Base-by-base conservation (phyloP, 2,113 vertebrate genomes). In the Oryzias celebensis region DNA sequence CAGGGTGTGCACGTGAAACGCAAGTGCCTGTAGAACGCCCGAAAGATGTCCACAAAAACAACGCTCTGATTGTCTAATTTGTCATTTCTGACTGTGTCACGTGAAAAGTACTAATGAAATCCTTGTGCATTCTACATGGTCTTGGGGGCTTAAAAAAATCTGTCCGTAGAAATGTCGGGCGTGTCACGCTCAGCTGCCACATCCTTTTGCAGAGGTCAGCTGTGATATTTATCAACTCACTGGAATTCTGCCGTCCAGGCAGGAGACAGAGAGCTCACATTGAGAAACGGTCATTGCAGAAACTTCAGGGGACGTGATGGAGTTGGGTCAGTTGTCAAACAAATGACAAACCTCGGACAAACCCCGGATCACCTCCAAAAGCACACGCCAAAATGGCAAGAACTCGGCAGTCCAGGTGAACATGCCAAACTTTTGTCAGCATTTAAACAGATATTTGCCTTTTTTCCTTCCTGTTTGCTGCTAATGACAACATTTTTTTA, bases 311-410 rank as follows among this genome's bases (percentile, higher is more conserved):
- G 61, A 69, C 74, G 51, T 57, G 81, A 74, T 76, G 62, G 60
- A 67, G 72, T 51, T 16, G 75, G 77, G 74, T 83, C 82, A 84
- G 78, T 58, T 80, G 83, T 78, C 83, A 81, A 71, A 52, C 59
- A 74, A 71, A 77, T 77, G 78, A 83, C 79, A 68, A 65, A 60
- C 14, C 36, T 12, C 62, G 16, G 71, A 71, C 63, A 60, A 55
- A 61, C 74, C 41, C 68, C 43, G 41, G 62, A 50, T 72, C 23
- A 62, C 58, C 71, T 83, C 63, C 63, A 53, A 49, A 58, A 80
- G 73, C 18, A 47, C 23, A n/a, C 47, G 71, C 65, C 75, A 70
- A 71, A 44, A 42, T 20, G 23, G 60, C 44, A 52, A 66, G 63
- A 68, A 66, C 28, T 73, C 61, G 45, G 62, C 68, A 68, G 72